Evolutionary conservation across 2,113 vertebrate genomes (phyloP).

Genomic region (Potamarius usumacintae): DNA sequence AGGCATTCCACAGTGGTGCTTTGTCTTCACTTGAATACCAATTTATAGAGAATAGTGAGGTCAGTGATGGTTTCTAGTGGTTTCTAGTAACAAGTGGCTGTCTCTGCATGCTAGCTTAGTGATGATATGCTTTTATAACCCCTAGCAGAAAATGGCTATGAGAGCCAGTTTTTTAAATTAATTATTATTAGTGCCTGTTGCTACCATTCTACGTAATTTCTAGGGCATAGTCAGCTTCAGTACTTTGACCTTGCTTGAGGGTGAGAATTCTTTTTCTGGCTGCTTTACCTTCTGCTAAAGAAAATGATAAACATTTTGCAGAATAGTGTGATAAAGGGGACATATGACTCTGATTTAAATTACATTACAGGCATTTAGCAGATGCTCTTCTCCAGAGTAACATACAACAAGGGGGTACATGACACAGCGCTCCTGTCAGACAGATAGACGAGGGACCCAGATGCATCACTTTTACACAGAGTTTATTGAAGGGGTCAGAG

Average conservation of each 20-base stretch:
- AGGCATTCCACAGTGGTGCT: not conserved
- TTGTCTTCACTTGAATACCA: not conserved
- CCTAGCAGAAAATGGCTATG: not conserved
- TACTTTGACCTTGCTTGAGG: not conserved
- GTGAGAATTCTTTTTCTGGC: not conserved
- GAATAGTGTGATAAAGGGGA: not conserved
- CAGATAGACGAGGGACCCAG: no score
- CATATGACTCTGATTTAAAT: not conserved
- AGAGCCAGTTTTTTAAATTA: not conserved
- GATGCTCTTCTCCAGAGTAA: no score
- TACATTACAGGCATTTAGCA: no score
- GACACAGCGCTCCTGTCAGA: no score
- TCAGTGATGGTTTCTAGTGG: not conserved
- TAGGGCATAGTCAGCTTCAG: conserved; percentile 1
- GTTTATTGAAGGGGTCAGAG: no score
- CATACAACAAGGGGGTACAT: no score
- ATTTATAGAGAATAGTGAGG: not conserved
- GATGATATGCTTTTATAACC: not conserved
- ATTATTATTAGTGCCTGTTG: not conserved
- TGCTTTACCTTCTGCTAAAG: not conserved
- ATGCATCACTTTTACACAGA: no score
- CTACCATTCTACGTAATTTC: not conserved
- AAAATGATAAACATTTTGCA: not conserved
- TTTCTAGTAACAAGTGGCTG: not conserved
- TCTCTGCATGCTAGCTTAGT: not conserved